Evolutionary conservation across 1,140 invertebrate species (phyloP).

Genomic region (Odontomachus brunneus): DNA sequence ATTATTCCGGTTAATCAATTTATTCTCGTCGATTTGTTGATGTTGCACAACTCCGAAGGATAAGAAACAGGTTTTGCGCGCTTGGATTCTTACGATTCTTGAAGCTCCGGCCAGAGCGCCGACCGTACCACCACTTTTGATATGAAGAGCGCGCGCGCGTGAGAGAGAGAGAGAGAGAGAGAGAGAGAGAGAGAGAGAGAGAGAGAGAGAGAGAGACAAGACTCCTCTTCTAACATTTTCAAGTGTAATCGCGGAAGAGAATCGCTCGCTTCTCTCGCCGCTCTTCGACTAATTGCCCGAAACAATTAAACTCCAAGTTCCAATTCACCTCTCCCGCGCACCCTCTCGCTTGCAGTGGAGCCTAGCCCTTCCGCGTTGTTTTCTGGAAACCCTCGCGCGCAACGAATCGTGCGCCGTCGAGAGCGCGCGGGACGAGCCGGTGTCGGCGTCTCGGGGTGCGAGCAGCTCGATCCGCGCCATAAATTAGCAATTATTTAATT

Average conservation of each 20-base stretch:
- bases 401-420: neutral
- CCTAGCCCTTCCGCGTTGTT: conserved; percentile 40
- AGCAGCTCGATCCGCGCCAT: conserved; percentile 83
- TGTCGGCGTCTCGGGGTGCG: conserved; percentile 62
- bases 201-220: neutral
- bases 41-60: neutral
- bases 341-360: neutral
- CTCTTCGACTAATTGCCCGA: conserved; percentile 37
- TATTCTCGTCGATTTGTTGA: neutral
- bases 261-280: neutral
- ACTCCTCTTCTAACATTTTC: conserved; percentile 29
- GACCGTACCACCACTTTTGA: neutral
- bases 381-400: conserved; percentile 35
- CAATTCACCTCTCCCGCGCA: conserved; percentile 24
- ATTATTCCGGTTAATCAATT: neutral
- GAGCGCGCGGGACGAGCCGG: conserved; percentile 58
- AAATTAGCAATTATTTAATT: conserved; percentile 87
- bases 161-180: neutral
- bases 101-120: neutral
- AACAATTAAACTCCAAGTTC: conserved; percentile 49
- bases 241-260: conserved; percentile 15
- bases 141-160: too few species aligned
- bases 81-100: neutral
- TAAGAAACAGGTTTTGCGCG: neutral
- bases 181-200: too few species aligned